Base-by-base conservation (phyloP, 2,797 vertebrate genomes). In the Pseudomugil tenellus region DNA sequence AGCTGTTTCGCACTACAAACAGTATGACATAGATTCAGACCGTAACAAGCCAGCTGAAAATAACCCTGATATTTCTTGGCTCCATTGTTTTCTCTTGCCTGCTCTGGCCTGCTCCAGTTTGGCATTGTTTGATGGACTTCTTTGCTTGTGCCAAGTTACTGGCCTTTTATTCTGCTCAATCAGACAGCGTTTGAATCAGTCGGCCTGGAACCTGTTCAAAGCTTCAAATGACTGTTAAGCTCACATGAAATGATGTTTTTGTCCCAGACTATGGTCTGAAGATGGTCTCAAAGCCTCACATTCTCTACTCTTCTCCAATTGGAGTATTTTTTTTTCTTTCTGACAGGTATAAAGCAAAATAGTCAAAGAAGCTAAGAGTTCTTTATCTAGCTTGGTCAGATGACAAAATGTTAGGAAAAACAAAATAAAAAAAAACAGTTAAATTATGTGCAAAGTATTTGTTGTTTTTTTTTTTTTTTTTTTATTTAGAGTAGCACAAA, bases 171-270 rank as follows among this genome's bases (percentile, higher is more conserved):
- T 86, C 78, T 76, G 76, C 84, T 89, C 86, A 85, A 91, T 90
- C 88, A 87, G 86, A 86, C 89, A 72, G 85, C 79, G 79, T 84
- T 89, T 90, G 87, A 89, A 91, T 90, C 90, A 80, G 77, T 83
- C 85, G 72, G 83, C 75, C 83, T 93, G 91, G 90, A 92, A 81
- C 75, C 80, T 62, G 83, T 92, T 94, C 89, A 93, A 82, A 85
- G 64, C 76, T 83, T 87, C 79, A 23, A 85, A 87, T 88, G 78
- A 83, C 86, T 87, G 76, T 84, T 70, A 83, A 88, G 90, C 89
- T 89, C 89, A 85, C 85, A 72, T 81, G 87, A 81, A 91, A 91
- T 82, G 58, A 66, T 54, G 84, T 81, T 87, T 87, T 92, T 91
- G 88, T 92, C 84, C 84, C 63, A 66, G 57, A 71, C 76, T 67